Evolutionary conservation across 2,113 vertebrate genomes (phyloP).

Genomic region (Coreoperca whiteheadi): DNA sequence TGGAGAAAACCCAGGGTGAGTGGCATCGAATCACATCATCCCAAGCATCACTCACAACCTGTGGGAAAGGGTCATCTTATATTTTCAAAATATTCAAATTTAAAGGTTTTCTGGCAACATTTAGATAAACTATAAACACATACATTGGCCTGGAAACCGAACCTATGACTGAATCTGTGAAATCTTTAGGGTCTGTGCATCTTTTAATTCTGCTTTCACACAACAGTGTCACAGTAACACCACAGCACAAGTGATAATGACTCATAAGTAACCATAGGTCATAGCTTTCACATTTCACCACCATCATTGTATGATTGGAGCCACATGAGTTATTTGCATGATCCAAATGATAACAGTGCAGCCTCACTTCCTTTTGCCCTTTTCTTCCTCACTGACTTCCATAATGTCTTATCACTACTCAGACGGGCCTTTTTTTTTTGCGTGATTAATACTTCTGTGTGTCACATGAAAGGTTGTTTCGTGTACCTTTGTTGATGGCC

Average conservation of each 20-base stretch:
- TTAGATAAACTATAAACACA: background rate
- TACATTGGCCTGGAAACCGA: background rate
- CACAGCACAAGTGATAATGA: background rate
- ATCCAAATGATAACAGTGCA: conserved; percentile 48
- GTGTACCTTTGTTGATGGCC: background rate
- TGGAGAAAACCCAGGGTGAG: conserved; percentile 95
- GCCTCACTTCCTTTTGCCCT: conserved; percentile 64
- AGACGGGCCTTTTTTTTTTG: conserved; percentile 44
- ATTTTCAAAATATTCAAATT: background rate
- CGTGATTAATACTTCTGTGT: conserved; percentile 9
- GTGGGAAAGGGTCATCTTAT: background rate
- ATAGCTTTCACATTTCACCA: conserved; percentile 6
- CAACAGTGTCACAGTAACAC: background rate
- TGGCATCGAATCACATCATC: background rate
- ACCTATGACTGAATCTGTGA: background rate
- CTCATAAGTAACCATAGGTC: background rate
- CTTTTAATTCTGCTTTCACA: conserved; percentile 14
- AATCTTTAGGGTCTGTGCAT: background rate
- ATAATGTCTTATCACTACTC: conserved; percentile 43
- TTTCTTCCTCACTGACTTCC: conserved; percentile 43
- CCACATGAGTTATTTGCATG: conserved; percentile 62
- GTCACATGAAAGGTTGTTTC: conserved; percentile 2
- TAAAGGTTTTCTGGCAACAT: background rate
- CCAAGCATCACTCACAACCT: too few species aligned
- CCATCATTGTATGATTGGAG: conserved; percentile 5